Evolutionary conservation across 2,113 vertebrate genomes (phyloP), one percentile per base, ranked within the genome.

Genomic region (Promerops cafer): DNA sequence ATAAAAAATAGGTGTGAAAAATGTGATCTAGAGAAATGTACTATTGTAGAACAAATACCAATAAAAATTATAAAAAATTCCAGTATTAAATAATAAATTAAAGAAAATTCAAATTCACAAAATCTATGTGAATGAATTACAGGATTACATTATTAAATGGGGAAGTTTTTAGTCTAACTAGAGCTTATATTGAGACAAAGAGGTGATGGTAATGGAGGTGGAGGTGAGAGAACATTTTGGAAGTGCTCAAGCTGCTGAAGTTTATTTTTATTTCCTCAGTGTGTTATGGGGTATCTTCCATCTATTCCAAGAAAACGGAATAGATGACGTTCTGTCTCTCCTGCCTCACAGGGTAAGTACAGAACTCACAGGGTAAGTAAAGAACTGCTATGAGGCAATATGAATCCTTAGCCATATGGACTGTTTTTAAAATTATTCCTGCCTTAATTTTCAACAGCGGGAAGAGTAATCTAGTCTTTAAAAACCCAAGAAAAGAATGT

Each of bases 191-290:
- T 72, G 28, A 45, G 52, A 82, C 59, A 93, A 95, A 94, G 74
- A 75, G 57, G 59, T 59, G 54, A 87, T 68, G n/a, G 63, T 35
- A 54, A 83, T 72, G 79, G 79, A 87, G 75, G 64, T 89, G 53
- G 88, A 89, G 30, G 82, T 72, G 81, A 87, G 72, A 88, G 52
- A 83, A 93, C 40, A 83, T 63, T 93, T 93, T 42, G 69, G 85
- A 91, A 96, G 52, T 83, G 71, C 78, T 90, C 68, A 95, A 87
- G 75, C 75, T 88, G 75, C 30, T 92, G 60, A 80, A 90, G 78
- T 88, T 92, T 96, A 80, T 86, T 94, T 96, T 95, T 84, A 70
- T 89, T 94, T 94, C 63, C 76, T 81, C 79, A 57, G 53, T 20
- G 7, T 64, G 19, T 78, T 89, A 68, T 23, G 56, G 64, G 69